Base-by-base conservation (phyloP, 2,888 invertebrate species). In the Yponomeuta plumbellus region DNA sequence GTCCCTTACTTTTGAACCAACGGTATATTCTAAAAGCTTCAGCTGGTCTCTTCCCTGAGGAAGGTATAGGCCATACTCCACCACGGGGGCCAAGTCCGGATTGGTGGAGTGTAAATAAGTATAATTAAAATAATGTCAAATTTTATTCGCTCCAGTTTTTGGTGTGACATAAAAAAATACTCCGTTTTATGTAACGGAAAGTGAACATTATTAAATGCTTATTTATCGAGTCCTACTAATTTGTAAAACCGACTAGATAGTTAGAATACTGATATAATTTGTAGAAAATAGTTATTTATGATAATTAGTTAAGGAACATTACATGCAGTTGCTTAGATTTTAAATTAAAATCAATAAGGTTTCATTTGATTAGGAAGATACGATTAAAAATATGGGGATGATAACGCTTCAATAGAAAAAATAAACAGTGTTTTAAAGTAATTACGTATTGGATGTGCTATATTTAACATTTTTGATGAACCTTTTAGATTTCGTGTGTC, bases 341-440 rank as follows among this genome's bases (percentile, higher is more conserved):
- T 66, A 71, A 52, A 26, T 21, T 13, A 64, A 57, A 20, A 58
- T 21, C 13, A 11, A 70, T 70, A 70, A 71, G 67, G 71, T 72
- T 76, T 76, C 68, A 69, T 80, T 52, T 79, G 80, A 76, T 79
- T 86, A 87, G 85, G 84, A 82, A 85, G 85, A 87, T 88, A 88
- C 85, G 80, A 83, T 52, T 87, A 84, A 81, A 73, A 72, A 81
- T 81, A 90, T 88, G 91, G 91, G 91, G 91, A 90, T 87, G 89
- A 89, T 90, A 90, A 91, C 91, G 91, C 91, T 91, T 90, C 91
- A 90, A 90, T 89, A 90, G 87, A 86, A 79, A 87, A 82, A 81
- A 80, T 82, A 83, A 81, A 71, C 74, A 77, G 81, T 79, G 85
- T 85, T 83, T 83, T 85, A 84, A 83, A 63, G 52, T 62, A 67